Conservation (phyloP, 2,888 invertebrate species). For the Ochropleura plecta region DNA sequence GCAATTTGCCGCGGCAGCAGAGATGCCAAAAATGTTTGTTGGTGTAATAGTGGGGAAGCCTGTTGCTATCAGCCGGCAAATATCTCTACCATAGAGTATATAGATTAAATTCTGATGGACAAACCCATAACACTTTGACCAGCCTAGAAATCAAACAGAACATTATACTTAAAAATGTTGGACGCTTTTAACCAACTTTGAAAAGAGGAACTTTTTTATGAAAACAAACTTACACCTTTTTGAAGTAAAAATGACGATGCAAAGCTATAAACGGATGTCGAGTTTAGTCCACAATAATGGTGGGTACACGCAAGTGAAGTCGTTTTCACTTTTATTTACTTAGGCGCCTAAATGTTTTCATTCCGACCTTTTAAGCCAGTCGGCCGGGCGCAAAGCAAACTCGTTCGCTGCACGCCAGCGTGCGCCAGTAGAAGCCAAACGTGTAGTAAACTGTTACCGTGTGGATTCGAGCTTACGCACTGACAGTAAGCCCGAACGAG, state of each 20-base stretch:
- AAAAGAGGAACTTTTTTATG: not conserved
- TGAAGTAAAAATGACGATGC: conserved; percentile 26
- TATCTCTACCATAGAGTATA: not conserved
- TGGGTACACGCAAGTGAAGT: conserved; percentile 63
- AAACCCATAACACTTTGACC: not conserved
- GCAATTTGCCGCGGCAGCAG: too few relatives aligned
- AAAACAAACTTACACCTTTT: conserved; percentile 14
- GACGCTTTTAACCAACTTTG: not conserved
- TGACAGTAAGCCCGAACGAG: conserved; percentile 7
- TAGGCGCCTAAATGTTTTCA: conserved; percentile 72
- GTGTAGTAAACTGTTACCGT: conserved; percentile 22
- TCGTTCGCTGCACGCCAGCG: conserved; percentile 52
- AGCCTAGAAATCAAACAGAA: not conserved
- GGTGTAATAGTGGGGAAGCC: not conserved
- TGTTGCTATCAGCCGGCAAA: not conserved
- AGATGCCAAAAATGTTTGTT: too few relatives aligned
- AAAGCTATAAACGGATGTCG: conserved; percentile 52
- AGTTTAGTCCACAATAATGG: conserved; percentile 38
- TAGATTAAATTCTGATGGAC: not conserved
- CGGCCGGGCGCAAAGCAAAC: conserved; percentile 53
- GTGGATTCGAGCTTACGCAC: conserved; percentile 25
- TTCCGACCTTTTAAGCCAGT: conserved; percentile 66
- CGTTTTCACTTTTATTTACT: conserved; percentile 73
- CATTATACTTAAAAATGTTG: not conserved
- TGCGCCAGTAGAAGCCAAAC: conserved; percentile 33